Conservation (phyloP, 1,140 invertebrate species). For the Drosophila saltans region DNA sequence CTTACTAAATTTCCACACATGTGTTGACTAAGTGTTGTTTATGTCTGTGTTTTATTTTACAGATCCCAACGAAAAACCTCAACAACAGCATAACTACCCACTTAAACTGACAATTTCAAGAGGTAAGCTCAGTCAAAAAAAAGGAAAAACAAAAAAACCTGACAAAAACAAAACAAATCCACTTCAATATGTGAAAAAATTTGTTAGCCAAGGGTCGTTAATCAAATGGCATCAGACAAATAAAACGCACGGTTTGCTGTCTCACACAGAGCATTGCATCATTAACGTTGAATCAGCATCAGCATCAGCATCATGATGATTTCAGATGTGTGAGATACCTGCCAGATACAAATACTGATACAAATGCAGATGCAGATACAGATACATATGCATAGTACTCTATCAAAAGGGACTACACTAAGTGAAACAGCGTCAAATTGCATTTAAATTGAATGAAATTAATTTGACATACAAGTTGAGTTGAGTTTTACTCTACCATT, state of each 20-base stretch:
- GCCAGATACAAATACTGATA: constrained; percentile 51
- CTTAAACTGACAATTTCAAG: constrained; percentile 44
- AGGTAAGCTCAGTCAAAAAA: constrained; percentile 46
- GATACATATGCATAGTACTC: constrained; percentile 11
- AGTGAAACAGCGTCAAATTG: constrained; percentile 78
- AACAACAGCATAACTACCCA: constrained; percentile 30
- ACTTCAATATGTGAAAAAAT: constrained; percentile 43
- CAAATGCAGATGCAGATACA: constrained; percentile 18
- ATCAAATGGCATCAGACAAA: constrained; percentile 70
- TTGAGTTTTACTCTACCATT: constrained; percentile 41
- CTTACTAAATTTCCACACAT: neutral
- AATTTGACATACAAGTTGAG: constrained; percentile 76
- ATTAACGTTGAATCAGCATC: constrained; percentile 65
- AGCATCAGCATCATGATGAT: constrained; percentile 29
- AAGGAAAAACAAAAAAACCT: constrained; percentile 20
- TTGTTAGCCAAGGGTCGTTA: constrained; percentile 65
- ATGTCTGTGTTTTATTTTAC: constrained; percentile 36
- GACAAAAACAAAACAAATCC: constrained; percentile 20
- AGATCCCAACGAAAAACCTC: constrained; percentile 66
- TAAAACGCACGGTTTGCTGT: constrained; percentile 69
- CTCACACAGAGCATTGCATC: constrained; percentile 69
- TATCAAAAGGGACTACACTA: constrained; percentile 38
- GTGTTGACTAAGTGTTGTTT: neutral
- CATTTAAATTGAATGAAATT: constrained; percentile 80
- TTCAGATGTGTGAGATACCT: constrained; percentile 45